Evolutionary conservation across 1,140 invertebrate species (phyloP).

Genomic region (Marisa cornuarietis): DNA sequence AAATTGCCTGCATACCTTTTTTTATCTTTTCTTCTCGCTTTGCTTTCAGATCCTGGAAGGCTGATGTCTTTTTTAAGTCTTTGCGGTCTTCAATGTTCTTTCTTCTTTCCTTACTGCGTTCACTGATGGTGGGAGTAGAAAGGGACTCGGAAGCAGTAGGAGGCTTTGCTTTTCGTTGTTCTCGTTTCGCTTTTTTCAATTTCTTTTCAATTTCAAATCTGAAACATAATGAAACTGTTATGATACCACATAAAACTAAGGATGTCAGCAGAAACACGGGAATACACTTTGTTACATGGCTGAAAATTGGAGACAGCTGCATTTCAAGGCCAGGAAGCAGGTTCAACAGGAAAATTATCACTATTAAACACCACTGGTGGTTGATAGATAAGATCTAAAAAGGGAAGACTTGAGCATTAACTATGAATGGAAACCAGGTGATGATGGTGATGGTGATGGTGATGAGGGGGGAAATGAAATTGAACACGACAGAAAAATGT

Average conservation of each 20-base stretch:
- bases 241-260: neutral
- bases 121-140: constrained; percentile 70
- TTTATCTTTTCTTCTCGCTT: constrained; percentile 82
- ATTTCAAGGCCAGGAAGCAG: no score
- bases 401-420: no score
- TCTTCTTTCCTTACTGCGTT: constrained; percentile 87
- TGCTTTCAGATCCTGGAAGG: constrained; percentile 90
- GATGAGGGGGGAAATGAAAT: no score
- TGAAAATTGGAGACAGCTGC: no score
- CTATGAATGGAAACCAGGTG: no score
- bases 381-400: no score
- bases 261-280: no score
- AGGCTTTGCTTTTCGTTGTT: constrained; percentile 68
- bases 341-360: no score
- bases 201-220: constrained; percentile 98
- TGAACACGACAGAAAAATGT: no score
- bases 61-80: constrained; percentile 87
- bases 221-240: constrained; percentile 26
- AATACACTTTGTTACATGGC: no score
- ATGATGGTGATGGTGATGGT: no score
- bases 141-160: neutral
- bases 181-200: constrained; percentile 84
- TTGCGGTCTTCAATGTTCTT: constrained; percentile 85
- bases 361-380: no score
- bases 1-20: constrained; percentile 65